Evolutionary conservation across 2,888 invertebrate species (phyloP).

Genomic region (Diarsia rubi): DNA sequence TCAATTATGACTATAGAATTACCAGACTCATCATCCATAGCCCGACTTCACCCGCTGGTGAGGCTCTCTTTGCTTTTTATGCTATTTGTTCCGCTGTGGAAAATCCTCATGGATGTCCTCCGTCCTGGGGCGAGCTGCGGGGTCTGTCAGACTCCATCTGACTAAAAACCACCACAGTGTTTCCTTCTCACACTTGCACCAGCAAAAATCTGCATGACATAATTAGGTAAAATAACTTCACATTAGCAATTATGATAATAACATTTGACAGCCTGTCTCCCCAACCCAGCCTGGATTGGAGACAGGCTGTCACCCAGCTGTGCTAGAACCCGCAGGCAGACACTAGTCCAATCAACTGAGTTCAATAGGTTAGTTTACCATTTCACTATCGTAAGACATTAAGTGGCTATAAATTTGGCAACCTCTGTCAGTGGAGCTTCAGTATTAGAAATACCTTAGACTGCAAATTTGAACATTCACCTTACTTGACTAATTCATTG

Average conservation of each 20-base stretch:
- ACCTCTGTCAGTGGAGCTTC: conserved; percentile 27
- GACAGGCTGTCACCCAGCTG: neutral
- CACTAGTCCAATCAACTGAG: conserved; percentile 32
- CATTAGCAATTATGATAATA: neutral
- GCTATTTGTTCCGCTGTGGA: no score
- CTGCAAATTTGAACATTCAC: conserved; percentile 36
- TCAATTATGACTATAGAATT: no score
- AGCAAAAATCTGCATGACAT: neutral
- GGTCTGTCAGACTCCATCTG: no score
- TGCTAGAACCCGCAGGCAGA: neutral
- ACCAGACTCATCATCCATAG: no score
- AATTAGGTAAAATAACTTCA: neutral
- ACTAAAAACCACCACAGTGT: no score
- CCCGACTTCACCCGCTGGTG: no score
- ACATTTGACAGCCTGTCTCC: neutral
- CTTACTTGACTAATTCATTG: conserved; percentile 19
- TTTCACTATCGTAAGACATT: conserved; percentile 55
- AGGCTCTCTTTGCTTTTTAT: no score
- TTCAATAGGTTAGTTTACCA: conserved; percentile 58
- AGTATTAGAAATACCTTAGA: conserved; percentile 15
- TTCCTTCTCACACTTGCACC: no score
- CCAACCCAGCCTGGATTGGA: neutral
- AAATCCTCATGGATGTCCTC: no score
- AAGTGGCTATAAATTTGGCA: conserved; percentile 59
- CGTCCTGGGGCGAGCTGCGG: no score